Evolutionary conservation across 2,888 invertebrate genomes (phyloP).

Genomic region (Hirtodrosophila trivittata): DNA sequence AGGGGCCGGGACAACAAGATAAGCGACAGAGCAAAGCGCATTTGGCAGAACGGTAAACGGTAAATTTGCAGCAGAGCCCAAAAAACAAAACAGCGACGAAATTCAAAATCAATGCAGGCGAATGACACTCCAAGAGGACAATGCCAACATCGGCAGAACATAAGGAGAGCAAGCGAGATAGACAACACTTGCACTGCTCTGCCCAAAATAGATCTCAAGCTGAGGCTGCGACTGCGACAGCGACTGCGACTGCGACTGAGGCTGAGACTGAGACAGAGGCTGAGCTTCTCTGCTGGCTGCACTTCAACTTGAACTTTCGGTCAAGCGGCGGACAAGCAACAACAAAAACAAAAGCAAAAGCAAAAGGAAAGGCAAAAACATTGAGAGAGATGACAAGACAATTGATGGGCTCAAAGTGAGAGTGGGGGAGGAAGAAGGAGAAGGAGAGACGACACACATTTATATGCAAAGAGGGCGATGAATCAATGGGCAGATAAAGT

Average conservation of each 20-base stretch:
- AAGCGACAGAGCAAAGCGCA: constrained; percentile 59
- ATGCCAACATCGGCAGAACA: background rate
- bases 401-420: constrained; percentile 61
- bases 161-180: constrained; percentile 10
- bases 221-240: background rate
- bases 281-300: constrained; percentile 58
- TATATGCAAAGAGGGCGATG: constrained; percentile 39
- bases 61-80: constrained; percentile 51
- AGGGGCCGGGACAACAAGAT: constrained; percentile 29
- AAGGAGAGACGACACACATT: constrained; percentile 1
- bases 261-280: constrained; percentile 15
- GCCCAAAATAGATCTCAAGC: constrained; percentile 4
- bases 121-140: constrained; percentile 51
- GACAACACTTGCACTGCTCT: background rate
- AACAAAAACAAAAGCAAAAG: constrained; percentile 16
- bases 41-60: constrained; percentile 61
- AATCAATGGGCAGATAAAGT: constrained; percentile 52
- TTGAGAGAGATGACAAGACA: constrained; percentile 67
- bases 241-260: constrained; percentile 7
- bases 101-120: constrained; percentile 66
- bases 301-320: constrained; percentile 73
- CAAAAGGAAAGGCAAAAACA: constrained; percentile 37
- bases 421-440: constrained; percentile 14
- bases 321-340: constrained; percentile 32
- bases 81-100: constrained; percentile 15